Conservation (phyloP, 92 coral and sea anemone genomes). For the Epizoanthus rinbou region DNA sequence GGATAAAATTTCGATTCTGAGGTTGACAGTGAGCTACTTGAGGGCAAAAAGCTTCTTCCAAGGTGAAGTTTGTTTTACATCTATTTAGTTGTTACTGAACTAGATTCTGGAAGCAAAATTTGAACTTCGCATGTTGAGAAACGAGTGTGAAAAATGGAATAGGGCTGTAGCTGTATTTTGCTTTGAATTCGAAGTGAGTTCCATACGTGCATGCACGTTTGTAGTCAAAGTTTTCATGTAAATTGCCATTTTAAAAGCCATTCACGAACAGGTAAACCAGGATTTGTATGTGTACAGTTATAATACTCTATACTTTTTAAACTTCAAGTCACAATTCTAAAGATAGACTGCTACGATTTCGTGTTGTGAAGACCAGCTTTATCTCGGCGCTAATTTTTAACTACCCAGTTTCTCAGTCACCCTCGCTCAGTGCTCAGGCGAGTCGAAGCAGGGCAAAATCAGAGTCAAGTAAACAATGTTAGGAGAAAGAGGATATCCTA, state of each 20-base stretch:
- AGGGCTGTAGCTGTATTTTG: conserved; percentile 46
- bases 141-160: conserved; percentile 13
- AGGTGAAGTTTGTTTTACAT: conserved; percentile 62
- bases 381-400: conserved; percentile 1
- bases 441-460: conserved; percentile 33
- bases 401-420: background rate
- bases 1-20: conserved; percentile 97
- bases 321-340: conserved; percentile 1
- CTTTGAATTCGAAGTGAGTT: conserved; percentile 24
- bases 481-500: conserved; percentile 64
- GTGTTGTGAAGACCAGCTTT: conserved; percentile 1
- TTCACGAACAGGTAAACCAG: background rate
- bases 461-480: conserved; percentile 51
- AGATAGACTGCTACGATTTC: conserved; percentile 7
- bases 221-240: background rate
- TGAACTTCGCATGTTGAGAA: conserved; percentile 34
- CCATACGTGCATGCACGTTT: background rate
- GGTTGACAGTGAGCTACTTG: conserved; percentile 98
- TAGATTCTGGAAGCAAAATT: conserved; percentile 3
- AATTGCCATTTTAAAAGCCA: background rate
- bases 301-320: background rate
- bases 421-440: background rate
- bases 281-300: background rate
- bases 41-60: conserved; percentile 99
- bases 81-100: background rate